Evolutionary conservation across 1,140 invertebrate species (phyloP), one percentile per base, ranked within the genome.

Genomic region (Brachionus koreanus): DNA sequence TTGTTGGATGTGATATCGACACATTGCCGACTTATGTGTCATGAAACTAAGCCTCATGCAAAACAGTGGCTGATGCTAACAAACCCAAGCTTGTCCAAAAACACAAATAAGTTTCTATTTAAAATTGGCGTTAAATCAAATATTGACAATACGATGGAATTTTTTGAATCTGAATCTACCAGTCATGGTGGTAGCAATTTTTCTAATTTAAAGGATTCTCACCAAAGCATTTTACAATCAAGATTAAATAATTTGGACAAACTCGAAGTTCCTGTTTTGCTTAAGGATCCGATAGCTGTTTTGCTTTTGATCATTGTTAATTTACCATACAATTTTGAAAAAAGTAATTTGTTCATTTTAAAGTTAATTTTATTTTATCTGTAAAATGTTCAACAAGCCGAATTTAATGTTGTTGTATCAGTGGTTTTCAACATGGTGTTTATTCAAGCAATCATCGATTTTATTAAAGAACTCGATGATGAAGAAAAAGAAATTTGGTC

Each of bases 371-470:
- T 0, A 67, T n/a, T 35, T 67, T 33, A 35, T 4, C 3, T 67
- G 10, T 10, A 33, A 6, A 35, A 67, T 13, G 29, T n/a, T 13
- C 5, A 29, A 16, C 29, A 84, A 95, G 94, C 92, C 25, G 95
- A 95, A 87, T 96, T 94, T 87, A 93, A 92, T 7, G 92, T 92
- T 85, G 91, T 96, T 83, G 92, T 96, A 0, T 92, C 93, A 86
- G 91, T 93, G 83, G 88, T 96, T 42, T 97, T 95, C 89, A 95
- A 96, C 89, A 89, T 96, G 49, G 89, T 93, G 52, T 96, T 94
- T 88, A 93, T 96, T 86, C 94, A 97, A 91, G 92, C 94, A 43
- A 90, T 96, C 25, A 88, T 92, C 0, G 92, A 93, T 84, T 85
- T 94, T 6, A 92, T 90, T 39, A 92, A 91, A 87, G 91, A 90